Conservation (phyloP, 2,113 vertebrate species). For the Spilogale gracilis region DNA sequence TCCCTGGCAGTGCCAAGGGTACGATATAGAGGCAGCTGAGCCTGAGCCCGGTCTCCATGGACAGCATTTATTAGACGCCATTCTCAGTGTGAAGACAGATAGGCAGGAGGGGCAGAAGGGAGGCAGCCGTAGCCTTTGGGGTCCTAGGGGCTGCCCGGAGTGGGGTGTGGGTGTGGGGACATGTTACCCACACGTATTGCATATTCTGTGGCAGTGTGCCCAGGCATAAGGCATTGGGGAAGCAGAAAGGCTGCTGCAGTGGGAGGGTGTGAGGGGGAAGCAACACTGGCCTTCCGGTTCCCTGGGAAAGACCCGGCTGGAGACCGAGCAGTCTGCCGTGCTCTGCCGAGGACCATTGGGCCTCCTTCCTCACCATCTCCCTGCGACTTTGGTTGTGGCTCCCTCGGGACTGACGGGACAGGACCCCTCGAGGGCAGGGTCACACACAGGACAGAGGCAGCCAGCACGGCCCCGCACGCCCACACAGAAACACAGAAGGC, state of each 20-base stretch:
- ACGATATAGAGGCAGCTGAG: conserved; percentile 66
- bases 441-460: conserved; percentile 77
- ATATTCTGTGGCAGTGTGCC: conserved; percentile 86
- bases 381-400: conserved; percentile 80
- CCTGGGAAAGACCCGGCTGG: conserved; percentile 22
- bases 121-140: conserved; percentile 71
- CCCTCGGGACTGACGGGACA: conserved; percentile 78
- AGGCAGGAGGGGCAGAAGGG: conserved; percentile 70
- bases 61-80: conserved; percentile 85
- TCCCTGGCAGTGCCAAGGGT: background rate
- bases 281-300: conserved; percentile 48
- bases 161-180: conserved; percentile 69
- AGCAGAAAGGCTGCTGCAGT: conserved; percentile 82
- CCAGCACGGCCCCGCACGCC: background rate
- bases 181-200: conserved; percentile 81
- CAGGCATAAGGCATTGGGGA: conserved; percentile 85
- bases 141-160: conserved; percentile 76
- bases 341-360: background rate
- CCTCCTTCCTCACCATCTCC: conserved; percentile 64
- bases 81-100: conserved; percentile 83
- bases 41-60: conserved; percentile 79
- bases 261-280: conserved; percentile 45
- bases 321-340: background rate
- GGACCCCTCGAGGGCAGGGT: conserved; percentile 82
- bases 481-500: conserved; percentile 58